Evolutionary conservation across 2,797 vertebrate species (phyloP), one percentile per base, ranked within the genome.

Genomic region (Malurus leucopterus): DNA sequence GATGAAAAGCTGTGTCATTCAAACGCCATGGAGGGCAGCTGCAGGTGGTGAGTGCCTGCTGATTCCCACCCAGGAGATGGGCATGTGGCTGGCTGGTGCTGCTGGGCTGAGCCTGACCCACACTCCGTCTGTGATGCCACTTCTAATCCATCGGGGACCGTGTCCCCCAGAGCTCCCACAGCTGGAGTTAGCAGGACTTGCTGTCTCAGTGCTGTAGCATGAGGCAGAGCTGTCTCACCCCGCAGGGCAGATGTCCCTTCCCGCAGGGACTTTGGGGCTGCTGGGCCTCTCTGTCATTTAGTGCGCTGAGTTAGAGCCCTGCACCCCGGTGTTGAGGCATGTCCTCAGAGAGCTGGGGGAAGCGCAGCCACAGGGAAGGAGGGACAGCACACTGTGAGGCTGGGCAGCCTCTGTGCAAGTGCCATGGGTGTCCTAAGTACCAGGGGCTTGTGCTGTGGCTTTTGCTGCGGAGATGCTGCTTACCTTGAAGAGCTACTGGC

Each of bases 351-450:
- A 36, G 9, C 54, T 18, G 49, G 17, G 22, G 30, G 29, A 2
- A 59, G 1, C 2, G 0, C 0, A 1, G 11, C 19, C 30, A 46
- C 0, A 3, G 18, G 50, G 30, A 27, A 32, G 22, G 24, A 13
- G 40, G 38, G 20, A 0, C 27, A 2, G 5, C 54, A 2, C 1
- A 1, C 18, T 8, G 9, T 6, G 38, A 6, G 30, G 21, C 59
- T 23, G 69, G 54, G 50, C 53, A 59, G 34, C 34, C 14, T 5
- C 19, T 22, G 22, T 2, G 36, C 22, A 7, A 41, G 8, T 71
- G 75, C n/a, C 67, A 1, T 0, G 0, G 5, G 11, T 26, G 12
- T 2, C 49, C 20, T 17, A 29, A 5, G 1, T 1, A 1, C 4
- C 43, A 6, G n/a, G 32, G 11, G 8, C 43, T 49, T 5, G 36